Conservation (phyloP, 2,113 vertebrate species). For the Philantomba maxwellii region DNA sequence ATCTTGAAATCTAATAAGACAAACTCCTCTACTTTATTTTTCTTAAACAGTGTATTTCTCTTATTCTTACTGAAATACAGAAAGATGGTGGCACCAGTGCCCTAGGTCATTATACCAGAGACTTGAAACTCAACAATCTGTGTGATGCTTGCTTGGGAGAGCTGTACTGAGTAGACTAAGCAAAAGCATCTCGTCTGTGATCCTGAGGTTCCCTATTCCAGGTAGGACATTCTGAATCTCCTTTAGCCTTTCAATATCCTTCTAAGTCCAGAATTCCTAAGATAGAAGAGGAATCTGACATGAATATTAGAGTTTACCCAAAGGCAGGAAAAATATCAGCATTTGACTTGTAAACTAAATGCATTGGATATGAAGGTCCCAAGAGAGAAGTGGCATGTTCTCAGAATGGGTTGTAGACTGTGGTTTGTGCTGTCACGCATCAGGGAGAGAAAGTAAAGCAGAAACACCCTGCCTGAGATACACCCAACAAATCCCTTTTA, state of each 20-base stretch:
- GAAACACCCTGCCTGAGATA: neutral
- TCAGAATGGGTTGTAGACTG: neutral
- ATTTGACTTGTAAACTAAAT: conserved; percentile 4
- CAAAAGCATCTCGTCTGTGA: neutral
- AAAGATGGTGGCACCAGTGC: neutral
- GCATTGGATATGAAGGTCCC: neutral
- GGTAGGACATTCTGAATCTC: neutral
- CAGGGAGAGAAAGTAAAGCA: conserved; percentile 7
- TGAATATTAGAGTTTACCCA: conserved; percentile 38
- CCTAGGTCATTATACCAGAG: neutral
- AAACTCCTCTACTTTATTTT: neutral
- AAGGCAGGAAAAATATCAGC: neutral
- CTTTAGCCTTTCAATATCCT: conserved; percentile 21
- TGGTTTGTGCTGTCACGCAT: neutral
- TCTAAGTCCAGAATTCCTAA: conserved; percentile 34
- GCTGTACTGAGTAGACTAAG: neutral
- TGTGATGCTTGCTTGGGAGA: neutral
- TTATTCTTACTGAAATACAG: neutral
- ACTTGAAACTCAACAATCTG: neutral
- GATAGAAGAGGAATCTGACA: conserved; percentile 3
- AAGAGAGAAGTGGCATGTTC: neutral
- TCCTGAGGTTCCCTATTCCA: neutral
- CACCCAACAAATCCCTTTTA: neutral
- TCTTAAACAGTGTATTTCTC: neutral
- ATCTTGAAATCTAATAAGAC: neutral